Base-by-base conservation (phyloP, 2,888 invertebrate genomes). In the Drosophila antonietae region DNA sequence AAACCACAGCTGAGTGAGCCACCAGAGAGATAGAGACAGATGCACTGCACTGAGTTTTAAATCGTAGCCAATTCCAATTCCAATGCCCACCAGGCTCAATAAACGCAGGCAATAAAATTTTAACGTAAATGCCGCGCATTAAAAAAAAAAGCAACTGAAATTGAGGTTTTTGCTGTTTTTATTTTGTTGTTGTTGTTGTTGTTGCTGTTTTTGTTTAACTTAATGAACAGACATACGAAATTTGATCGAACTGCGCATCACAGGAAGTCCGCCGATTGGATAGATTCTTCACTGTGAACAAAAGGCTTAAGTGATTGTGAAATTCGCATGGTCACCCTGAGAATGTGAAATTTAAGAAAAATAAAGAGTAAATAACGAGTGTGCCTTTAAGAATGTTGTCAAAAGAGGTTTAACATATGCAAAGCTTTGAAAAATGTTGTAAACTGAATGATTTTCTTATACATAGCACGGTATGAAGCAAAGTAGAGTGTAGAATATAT, bases 1-100 rank as follows among this genome's bases (percentile, higher is more conserved):
- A 88, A 83, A 85, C 88, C 83, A 85, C 88, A 82, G 88, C 68
- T 75, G 85, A 83, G 75, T 82, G 88, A 77, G 63, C 71, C 52
- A 41, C 52, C 46, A 41, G 61, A 49, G 39, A 61, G 65, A 63
- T 33, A 51, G 51, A 51, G 33, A 51, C 35, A 53, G 37, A 37
- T 23, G 37, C 23, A 10, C 10, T 5, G 55, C 18, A 20, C 60
- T 39, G 12, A 41, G 49, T 52, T 78, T 75, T 51, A 78, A 73
- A 73, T 77, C 52, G 73, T 63, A 47, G 57, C 68, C 61, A 68
- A 59, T 67, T 57, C 52, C 58, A 76, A 60, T 66, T 43, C 43
- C 57, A 62, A 60, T 46, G 49, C 33, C 46, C 66, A 23, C 33
- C 44, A 33, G 66, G 67, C 86, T 72, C 75, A 71, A 83, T 86